phyloP scores from a whole-genome alignment of 2,888 invertebrate genomes.

The Scaptodrosophila latifasciaeformis region DNA sequence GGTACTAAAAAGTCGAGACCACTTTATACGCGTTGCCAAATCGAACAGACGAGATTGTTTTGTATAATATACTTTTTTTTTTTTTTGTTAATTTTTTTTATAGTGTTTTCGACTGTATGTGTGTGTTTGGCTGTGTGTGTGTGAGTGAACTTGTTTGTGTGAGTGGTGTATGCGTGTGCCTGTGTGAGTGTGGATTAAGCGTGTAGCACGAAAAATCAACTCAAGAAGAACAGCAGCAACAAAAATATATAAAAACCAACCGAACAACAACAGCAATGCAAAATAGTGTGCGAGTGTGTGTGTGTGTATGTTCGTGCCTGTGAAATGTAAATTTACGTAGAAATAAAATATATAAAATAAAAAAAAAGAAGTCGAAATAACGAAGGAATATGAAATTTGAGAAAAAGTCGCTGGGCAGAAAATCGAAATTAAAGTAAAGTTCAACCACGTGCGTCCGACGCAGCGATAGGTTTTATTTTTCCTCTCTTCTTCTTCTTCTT shows the following conservation, averaged over 20 bases:
- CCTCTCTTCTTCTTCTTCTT: constrained; percentile 5
- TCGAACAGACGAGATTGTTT: not conserved
- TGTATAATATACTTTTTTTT: constrained; percentile 1
- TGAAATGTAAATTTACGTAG: constrained; percentile 23
- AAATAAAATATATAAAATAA: constrained; percentile 19
- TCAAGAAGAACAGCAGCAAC: constrained; percentile 32
- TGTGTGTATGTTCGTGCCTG: constrained; percentile 1
- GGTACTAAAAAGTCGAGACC: constrained; percentile 51
- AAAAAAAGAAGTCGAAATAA: no score
- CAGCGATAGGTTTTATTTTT: constrained; percentile 11
- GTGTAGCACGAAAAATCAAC: not conserved
- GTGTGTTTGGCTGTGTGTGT: constrained; percentile 16
- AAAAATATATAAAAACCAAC: constrained; percentile 27
- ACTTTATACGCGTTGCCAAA: no score
- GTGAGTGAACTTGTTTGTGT: constrained; percentile 10
- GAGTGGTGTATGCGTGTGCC: constrained; percentile 4
- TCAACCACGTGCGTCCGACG: no score
- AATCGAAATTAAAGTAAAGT: not conserved
- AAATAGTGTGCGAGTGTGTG: constrained; percentile 6
- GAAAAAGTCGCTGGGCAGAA: constrained; percentile 12
- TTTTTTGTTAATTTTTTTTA: not conserved
- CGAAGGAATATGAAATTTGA: constrained; percentile 19
- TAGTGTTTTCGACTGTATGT: not conserved
- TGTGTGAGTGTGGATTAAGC: constrained; percentile 3
- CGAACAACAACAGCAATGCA: not conserved